Evolutionary conservation across 2,888 invertebrate genomes (phyloP).

Genomic region (Acrobasis suavella): DNA sequence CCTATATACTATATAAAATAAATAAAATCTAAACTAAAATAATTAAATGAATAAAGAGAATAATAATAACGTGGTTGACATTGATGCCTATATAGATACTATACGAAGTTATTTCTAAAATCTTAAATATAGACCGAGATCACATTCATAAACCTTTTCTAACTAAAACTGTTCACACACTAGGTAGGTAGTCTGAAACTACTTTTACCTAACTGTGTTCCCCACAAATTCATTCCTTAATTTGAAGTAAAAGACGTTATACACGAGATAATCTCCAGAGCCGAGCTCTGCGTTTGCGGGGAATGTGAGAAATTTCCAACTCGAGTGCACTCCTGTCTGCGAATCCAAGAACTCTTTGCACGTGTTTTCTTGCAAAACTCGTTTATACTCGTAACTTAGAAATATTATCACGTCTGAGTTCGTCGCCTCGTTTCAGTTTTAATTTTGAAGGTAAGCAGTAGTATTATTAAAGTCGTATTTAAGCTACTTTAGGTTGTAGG

Average conservation of each 20-base stretch:
- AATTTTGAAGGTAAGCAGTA: background rate
- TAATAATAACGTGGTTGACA: no score
- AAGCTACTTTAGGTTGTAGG: background rate
- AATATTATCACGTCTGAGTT: conserved; percentile 41
- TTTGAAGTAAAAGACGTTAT: conserved; percentile 13
- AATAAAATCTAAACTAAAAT: no score
- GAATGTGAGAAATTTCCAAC: conserved; percentile 51
- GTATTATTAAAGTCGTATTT: background rate
- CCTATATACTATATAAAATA: no score
- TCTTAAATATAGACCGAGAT: no score
- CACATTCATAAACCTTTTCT: no score
- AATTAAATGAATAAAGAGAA: no score
- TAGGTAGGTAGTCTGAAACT: no score
- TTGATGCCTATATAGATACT: no score
- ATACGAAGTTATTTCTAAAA: no score
- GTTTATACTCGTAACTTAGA: conserved; percentile 43
- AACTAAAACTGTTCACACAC: no score
- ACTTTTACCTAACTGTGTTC: conserved; percentile 1
- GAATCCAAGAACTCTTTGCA: conserved; percentile 41
- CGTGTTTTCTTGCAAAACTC: conserved; percentile 47
- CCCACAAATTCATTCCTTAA: conserved; percentile 15
- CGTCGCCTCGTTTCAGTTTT: conserved; percentile 11
- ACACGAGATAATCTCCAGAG: conserved; percentile 46
- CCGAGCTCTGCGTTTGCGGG: conserved; percentile 45
- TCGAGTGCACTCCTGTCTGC: conserved; percentile 47